Evolutionary conservation across 1,140 invertebrate species (phyloP).

Genomic region (Listronotus oregonensis): DNA sequence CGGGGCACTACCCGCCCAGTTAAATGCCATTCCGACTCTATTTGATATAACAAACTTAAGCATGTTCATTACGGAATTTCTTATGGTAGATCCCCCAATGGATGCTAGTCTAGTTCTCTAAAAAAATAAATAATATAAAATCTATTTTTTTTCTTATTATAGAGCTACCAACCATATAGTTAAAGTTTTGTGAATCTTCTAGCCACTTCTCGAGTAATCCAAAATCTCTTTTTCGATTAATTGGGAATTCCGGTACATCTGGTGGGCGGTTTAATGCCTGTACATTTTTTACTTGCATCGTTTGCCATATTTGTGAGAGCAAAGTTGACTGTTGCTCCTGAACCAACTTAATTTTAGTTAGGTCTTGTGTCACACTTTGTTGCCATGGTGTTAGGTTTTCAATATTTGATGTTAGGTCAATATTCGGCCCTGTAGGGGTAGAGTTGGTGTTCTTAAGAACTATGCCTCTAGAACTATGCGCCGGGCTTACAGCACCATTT

Average conservation of each 20-base stretch:
- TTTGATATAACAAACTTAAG: background rate
- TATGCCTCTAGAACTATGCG: too few relatives aligned
- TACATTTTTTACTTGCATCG: conserved; percentile 4
- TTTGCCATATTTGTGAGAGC: conserved; percentile 3
- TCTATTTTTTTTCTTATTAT: background rate
- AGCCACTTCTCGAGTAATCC: conserved; percentile 1
- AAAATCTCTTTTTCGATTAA: conserved; percentile 3
- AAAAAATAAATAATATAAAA: background rate
- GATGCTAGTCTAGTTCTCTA: conserved; percentile 3
- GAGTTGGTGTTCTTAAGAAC: too few relatives aligned
- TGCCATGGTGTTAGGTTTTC: background rate
- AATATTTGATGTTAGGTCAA: too few relatives aligned
- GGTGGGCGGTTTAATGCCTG: conserved; percentile 1
- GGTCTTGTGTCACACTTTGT: conserved; percentile 1
- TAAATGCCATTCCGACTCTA: conserved; percentile 7
- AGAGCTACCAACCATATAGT: conserved; percentile 4
- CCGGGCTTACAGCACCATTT: too few relatives aligned
- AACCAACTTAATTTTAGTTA: background rate
- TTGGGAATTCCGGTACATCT: conserved; percentile 1
- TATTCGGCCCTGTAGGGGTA: too few relatives aligned
- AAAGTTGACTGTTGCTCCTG: conserved; percentile 4
- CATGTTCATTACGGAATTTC: conserved; percentile 4
- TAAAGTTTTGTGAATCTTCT: conserved; percentile 3
- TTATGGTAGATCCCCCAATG: conserved; percentile 3
- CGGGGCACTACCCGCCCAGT: conserved; percentile 6